Conservation (phyloP, 1,140 invertebrate genomes). For the Acromyrmex charruanus region DNA sequence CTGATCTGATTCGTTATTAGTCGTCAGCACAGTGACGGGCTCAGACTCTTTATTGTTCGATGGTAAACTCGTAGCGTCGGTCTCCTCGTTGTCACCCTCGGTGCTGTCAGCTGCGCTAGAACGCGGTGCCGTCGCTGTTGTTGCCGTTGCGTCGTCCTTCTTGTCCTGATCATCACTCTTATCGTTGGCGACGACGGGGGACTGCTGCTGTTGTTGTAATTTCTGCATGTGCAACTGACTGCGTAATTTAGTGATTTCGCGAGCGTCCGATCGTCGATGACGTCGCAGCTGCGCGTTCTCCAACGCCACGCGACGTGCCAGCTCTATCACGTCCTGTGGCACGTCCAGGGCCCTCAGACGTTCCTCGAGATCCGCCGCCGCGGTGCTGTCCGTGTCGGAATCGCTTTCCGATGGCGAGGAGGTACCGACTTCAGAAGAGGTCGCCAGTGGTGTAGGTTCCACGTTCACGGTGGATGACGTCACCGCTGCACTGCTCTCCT, state of each 20-base stretch:
- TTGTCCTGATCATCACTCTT: constrained; percentile 59
- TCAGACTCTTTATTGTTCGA: constrained; percentile 78
- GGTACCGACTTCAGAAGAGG: constrained; percentile 67
- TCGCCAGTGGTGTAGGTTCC: constrained; percentile 69
- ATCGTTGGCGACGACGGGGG: background rate
- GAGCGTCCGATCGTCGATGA: constrained; percentile 69
- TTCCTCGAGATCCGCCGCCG: constrained; percentile 77
- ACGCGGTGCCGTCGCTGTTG: constrained; percentile 22
- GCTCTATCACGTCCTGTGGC: constrained; percentile 80
- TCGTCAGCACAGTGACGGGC: constrained; percentile 59
- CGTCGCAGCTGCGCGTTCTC: constrained; percentile 79
- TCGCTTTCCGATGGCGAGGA: constrained; percentile 79
- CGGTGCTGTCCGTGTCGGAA: constrained; percentile 76
- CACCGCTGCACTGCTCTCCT: constrained; percentile 82
- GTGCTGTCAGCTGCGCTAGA: constrained; percentile 82
- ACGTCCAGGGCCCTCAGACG: constrained; percentile 79
- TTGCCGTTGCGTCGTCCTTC: constrained; percentile 56
- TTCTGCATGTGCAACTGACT: constrained; percentile 76
- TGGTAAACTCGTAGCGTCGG: constrained; percentile 63
- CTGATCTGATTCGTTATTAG: constrained; percentile 79
- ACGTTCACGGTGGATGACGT: constrained; percentile 83
- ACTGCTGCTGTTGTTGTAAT: constrained; percentile 60
- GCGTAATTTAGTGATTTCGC: constrained; percentile 79
- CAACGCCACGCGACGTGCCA: constrained; percentile 76
- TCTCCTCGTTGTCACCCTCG: constrained; percentile 76